These are phyloP conservation scores for Venturia canescens DNA, from an alignment of 1,140 invertebrate species.

Conservation along the genomic window DNA sequence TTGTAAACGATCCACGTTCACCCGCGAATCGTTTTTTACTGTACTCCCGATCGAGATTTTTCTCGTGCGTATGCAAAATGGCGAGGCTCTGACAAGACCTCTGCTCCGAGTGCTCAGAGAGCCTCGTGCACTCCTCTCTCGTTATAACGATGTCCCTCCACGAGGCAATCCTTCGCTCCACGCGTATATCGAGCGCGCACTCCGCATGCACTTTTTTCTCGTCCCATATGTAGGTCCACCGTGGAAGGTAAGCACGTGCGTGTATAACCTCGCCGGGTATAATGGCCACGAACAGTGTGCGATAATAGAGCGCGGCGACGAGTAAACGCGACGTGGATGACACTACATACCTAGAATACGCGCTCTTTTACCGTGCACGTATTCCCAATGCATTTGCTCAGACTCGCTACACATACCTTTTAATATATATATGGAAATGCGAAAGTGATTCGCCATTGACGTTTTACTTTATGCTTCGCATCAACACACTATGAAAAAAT, in stretches of 20 bases:
- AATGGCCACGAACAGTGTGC: not conserved
- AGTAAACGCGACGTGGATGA: constrained; percentile 34
- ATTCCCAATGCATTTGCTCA: constrained; percentile 28
- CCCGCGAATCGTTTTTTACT: not conserved
- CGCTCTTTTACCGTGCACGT: constrained; percentile 10
- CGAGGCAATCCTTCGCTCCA: too few relatives aligned
- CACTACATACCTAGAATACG: constrained; percentile 35
- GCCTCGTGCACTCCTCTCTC: too few relatives aligned
- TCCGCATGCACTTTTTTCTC: too few relatives aligned
- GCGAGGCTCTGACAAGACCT: not conserved
- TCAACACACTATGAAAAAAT: too few relatives aligned
- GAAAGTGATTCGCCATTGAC: too few relatives aligned
- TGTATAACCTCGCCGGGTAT: constrained; percentile 16
- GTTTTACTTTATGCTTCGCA: too few relatives aligned
- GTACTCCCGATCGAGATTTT: not conserved
- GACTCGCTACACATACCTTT: too few relatives aligned
- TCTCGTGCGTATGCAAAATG: not conserved
- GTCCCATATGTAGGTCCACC: too few relatives aligned
- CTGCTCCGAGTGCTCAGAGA: too few relatives aligned
- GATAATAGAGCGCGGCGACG: constrained; percentile 26
- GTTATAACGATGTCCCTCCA: too few relatives aligned
- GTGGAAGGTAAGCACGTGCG: not conserved
- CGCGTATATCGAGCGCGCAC: not conserved
- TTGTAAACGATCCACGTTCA: constrained; percentile 9
- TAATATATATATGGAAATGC: too few relatives aligned